These are phyloP conservation scores for Synanthedon formicaeformis DNA, from an alignment of 2,888 invertebrate genomes.

Conservation along the genomic window DNA sequence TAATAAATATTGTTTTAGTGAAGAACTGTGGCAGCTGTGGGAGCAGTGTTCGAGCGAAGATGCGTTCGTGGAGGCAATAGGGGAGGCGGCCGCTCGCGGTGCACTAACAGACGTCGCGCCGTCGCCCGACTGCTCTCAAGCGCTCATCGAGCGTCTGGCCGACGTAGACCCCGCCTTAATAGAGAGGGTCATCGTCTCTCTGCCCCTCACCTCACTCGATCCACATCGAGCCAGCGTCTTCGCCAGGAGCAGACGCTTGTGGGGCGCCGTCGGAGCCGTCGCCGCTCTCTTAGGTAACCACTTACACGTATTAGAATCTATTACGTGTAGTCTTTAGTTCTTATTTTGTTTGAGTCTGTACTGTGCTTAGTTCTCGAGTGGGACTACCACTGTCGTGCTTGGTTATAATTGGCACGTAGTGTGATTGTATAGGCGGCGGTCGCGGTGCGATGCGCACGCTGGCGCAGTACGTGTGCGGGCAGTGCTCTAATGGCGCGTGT, in stretches of 20 bases:
- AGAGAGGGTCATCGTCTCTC: conserved; percentile 74
- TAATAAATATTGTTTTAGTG: conserved; percentile 23
- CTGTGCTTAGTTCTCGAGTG: too few relatives aligned
- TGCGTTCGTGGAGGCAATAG: conserved; percentile 72
- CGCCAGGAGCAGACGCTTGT: conserved; percentile 39
- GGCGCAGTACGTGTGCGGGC: conserved; percentile 48
- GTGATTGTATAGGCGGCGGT: conserved; percentile 25
- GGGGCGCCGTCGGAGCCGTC: conserved; percentile 56
- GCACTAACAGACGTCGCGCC: conserved; percentile 69
- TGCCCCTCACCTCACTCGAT: conserved; percentile 52
- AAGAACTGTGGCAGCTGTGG: conserved; percentile 58
- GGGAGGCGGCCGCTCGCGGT: conserved; percentile 75
- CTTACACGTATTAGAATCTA: conserved; percentile 1
- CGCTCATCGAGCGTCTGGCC: conserved; percentile 74
- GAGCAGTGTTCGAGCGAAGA: conserved; percentile 62
- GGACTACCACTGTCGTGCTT: too few relatives aligned
- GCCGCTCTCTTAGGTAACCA: conserved; percentile 46
- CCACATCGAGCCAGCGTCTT: conserved; percentile 58
- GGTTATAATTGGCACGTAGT: too few relatives aligned
- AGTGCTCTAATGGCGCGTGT: conserved; percentile 18
- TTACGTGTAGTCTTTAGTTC: neutral
- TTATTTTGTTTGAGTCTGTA: too few relatives aligned
- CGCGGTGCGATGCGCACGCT: conserved; percentile 76
- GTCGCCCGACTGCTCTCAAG: conserved; percentile 67
- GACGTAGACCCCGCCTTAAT: conserved; percentile 74